Conservation (phyloP, 2,113 vertebrate species). For the Rhinolophus ferrumequinum region DNA sequence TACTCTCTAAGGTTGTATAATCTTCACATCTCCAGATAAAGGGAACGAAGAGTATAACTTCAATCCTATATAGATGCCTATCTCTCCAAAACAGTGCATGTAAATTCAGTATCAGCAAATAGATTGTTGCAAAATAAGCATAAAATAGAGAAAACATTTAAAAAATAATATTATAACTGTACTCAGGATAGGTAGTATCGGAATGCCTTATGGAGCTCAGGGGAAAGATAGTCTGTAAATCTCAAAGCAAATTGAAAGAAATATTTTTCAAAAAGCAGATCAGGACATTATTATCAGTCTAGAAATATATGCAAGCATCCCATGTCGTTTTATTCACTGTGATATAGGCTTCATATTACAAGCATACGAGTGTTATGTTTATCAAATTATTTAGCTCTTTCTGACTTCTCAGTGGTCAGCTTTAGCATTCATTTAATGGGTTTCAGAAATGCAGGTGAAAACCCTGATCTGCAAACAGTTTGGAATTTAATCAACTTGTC, state of each 20-base stretch:
- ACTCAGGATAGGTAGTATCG: neutral
- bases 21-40: neutral
- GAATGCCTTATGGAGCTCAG: constrained; percentile 23
- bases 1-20: neutral
- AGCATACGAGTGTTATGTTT: constrained; percentile 73
- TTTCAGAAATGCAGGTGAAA: constrained; percentile 60
- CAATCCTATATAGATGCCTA: neutral
- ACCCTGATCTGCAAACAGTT: constrained; percentile 75
- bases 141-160: neutral
- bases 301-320: neutral
- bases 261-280: constrained; percentile 48
- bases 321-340: constrained; percentile 74
- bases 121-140: neutral
- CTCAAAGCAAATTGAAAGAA: constrained; percentile 46
- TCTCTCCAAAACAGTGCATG: neutral
- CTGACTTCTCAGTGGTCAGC: constrained; percentile 44
- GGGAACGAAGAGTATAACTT: constrained; percentile 22
- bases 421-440: constrained; percentile 62
- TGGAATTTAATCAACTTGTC: constrained; percentile 66
- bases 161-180: neutral
- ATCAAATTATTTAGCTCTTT: constrained; percentile 73
- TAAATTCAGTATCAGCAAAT: constrained; percentile 42
- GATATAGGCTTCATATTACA: constrained; percentile 72
- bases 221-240: constrained; percentile 21
- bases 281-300: neutral